Base-by-base conservation (phyloP, 2,888 invertebrate species). In the Zonitis immaculata region DNA sequence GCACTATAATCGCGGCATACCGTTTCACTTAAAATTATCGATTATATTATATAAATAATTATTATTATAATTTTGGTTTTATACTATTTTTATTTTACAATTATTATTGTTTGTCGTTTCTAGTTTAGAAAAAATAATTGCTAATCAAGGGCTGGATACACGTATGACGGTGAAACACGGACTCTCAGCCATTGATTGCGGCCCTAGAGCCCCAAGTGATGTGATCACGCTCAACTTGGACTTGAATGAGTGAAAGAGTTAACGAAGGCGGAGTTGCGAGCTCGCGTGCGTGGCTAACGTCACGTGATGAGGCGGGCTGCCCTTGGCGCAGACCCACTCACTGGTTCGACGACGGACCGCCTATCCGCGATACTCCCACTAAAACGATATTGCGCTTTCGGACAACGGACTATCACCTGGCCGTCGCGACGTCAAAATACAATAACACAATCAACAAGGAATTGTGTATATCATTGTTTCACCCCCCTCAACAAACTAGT, bases 161-260 rank as follows among this genome's bases (percentile, higher is more conserved):
- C 82, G 82, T 82, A 82, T 80, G 80, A 74, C 78, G 77, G 72
- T 78, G 75, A 77, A n/a, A 76, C 78, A 79, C 80, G 81, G 81
- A 80, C 82, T 80, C 80, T 80, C 81, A 82, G 82, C 82, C 82
- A 82, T 82, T 82, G 82, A 82, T 73, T 77, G 78, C 79, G 80
- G 80, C 81, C 79, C 79, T 78, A 80, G 80, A 80, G 80, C 81
- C 32, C 54, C 50, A 32, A 50, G 51, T 44, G 44, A 44, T 44
- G 27, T 28, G 26, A 28, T 44, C 28, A 42, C 43, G 44, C 47
- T 35, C 51, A 48, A 51, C 51, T 49, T 52, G 52, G 56, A 52
- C 55, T 65, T 69, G 69, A 69, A 71, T 70, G 71, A 72, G 69
- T 64, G 70, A 70, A 73, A 70, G 71, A 73, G 70, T 71, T 71